Evolutionary conservation across 2,113 vertebrate genomes (phyloP).

Genomic region (Leuciscus idus): DNA sequence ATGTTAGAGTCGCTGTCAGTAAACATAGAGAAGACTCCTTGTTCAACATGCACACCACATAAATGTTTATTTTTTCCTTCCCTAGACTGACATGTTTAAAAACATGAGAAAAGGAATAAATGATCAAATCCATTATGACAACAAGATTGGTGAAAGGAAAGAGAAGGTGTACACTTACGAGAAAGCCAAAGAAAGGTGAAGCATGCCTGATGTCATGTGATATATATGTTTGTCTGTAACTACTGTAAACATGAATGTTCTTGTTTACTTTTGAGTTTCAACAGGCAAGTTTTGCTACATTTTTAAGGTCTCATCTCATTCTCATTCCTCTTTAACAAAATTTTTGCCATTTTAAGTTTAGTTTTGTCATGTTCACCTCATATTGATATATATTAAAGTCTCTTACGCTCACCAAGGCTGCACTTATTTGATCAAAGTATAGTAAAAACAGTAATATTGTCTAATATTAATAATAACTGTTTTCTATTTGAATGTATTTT

Average conservation of each 20-base stretch:
- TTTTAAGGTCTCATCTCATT: not conserved
- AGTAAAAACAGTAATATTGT: too few relatives aligned
- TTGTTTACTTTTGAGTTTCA: not conserved
- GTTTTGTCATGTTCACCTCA: not conserved
- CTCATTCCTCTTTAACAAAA: not conserved
- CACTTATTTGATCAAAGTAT: too few relatives aligned
- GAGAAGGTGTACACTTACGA: constrained; percentile 72
- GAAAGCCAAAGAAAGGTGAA: constrained; percentile 77
- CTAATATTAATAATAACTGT: too few relatives aligned
- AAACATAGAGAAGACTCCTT: not conserved
- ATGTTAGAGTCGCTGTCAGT: not conserved
- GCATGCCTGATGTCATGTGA: not conserved
- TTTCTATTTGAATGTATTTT: too few relatives aligned
- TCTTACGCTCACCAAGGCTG: too few relatives aligned
- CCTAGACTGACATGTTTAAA: constrained; percentile 61
- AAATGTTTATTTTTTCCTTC: not conserved
- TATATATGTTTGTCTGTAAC: too few relatives aligned
- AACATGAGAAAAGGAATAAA: constrained; percentile 71
- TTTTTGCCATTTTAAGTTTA: not conserved
- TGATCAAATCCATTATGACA: constrained; percentile 71
- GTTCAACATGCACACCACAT: not conserved
- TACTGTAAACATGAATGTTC: not conserved
- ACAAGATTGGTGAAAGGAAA: constrained; percentile 64
- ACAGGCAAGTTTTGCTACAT: not conserved
- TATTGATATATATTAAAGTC: not conserved